phyloP scores from a whole-genome alignment of 1,140 invertebrate genomes.

The Panulirus ornatus region DNA sequence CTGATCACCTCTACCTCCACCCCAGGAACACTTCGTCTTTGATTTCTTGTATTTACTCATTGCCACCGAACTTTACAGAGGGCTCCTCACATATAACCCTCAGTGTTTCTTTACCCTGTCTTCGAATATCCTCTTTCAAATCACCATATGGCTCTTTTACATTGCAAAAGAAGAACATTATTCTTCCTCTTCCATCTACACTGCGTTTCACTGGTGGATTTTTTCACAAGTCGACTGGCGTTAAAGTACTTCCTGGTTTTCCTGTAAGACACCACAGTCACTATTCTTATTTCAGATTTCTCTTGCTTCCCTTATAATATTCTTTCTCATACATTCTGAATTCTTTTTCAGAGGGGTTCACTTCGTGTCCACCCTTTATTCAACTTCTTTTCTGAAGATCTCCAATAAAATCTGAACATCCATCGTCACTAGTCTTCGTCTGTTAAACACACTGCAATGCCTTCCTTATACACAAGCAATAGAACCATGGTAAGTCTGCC shows the following conservation, averaged over 20 bases:
- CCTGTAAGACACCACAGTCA: background rate
- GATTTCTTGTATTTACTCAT: conserved; percentile 6
- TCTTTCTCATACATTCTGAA: background rate
- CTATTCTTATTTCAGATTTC: too few relatives aligned
- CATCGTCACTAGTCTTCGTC: too few relatives aligned
- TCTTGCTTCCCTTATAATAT: background rate
- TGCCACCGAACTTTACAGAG: background rate
- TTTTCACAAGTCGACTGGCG: background rate
- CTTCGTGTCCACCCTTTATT: too few relatives aligned
- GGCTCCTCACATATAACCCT: background rate
- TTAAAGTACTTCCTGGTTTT: background rate
- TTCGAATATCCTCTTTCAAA: background rate
- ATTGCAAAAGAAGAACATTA: conserved; percentile 1
- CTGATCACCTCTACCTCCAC: background rate
- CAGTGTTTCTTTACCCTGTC: too few relatives aligned
- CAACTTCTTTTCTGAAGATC: too few relatives aligned
- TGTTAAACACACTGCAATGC: too few relatives aligned
- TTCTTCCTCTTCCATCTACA: background rate
- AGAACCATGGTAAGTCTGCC: too few relatives aligned
- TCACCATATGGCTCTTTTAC: background rate
- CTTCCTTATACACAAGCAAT: too few relatives aligned
- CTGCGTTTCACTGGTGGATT: background rate
- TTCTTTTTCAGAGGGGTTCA: too few relatives aligned
- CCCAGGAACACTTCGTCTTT: conserved; percentile 16
- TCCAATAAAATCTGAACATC: too few relatives aligned